Percentiles rank a stretch among this genome's conserved stretches.
Evolutionary conservation across 2,113 vertebrate genomes (phyloP).

Genomic region (Malaclemys terrapin): DNA sequence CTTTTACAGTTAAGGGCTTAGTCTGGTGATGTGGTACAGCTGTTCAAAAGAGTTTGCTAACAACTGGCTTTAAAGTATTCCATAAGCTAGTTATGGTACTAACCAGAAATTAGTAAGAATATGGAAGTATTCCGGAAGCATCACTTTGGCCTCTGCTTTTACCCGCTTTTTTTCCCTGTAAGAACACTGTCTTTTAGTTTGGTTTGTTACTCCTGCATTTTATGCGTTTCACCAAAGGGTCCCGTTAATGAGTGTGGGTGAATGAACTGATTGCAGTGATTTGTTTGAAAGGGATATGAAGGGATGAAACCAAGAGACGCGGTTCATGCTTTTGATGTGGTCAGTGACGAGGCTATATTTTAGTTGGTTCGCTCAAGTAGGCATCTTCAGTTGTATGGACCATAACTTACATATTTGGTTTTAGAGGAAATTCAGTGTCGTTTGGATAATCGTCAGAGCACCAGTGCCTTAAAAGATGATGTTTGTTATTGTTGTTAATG

Average conservation of each 20-base stretch:
- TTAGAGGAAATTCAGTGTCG: background rate
- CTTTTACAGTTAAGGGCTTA: background rate
- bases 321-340: background rate
- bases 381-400: background rate
- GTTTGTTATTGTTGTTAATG: background rate
- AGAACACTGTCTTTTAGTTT: background rate
- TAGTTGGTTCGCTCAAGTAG: rapidly evolving
- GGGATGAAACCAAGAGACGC: background rate
- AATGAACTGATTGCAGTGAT: background rate
- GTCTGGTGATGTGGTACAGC: background rate
- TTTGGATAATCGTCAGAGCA: background rate
- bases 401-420: background rate
- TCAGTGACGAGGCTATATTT: background rate
- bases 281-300: background rate
- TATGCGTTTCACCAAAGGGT: background rate
- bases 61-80: background rate
- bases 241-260: rapidly evolving
- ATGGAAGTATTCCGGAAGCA: no score
- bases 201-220: background rate
- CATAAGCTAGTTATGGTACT: background rate
- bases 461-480: background rate
- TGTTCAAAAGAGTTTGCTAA: background rate
- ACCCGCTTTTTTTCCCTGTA: background rate
- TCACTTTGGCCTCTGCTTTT: background rate
- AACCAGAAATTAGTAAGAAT: background rate